Evolutionary conservation across 2,888 invertebrate genomes (phyloP).

Genomic region (Mesorhabditis spiculigera): DNA sequence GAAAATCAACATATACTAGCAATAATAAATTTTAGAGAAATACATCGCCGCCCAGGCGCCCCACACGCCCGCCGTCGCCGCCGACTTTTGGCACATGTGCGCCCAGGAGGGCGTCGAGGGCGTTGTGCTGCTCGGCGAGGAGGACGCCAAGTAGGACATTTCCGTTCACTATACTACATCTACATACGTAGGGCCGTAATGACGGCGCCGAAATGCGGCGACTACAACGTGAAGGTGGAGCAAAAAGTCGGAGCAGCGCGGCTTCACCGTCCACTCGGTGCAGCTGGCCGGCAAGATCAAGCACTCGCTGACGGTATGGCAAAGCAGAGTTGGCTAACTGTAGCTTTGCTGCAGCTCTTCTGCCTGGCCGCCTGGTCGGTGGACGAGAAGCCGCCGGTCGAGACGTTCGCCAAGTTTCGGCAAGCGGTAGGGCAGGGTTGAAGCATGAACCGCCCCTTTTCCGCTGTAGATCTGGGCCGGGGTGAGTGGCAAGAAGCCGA

Average conservation of each 20-base stretch:
- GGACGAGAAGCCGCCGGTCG: slow-evolving; percentile 1
- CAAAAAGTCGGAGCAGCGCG: not conserved
- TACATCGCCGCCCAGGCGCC: not conserved
- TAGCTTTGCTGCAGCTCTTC: not conserved
- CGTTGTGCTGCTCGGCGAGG: not conserved
- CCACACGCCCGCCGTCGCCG: not conserved
- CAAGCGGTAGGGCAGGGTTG: not conserved
- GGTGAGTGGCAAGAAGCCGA: not conserved
- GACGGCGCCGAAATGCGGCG: not conserved
- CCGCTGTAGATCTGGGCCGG: not conserved
- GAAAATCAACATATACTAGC: no score
- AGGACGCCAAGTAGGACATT: not conserved
- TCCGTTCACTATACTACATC: no score
- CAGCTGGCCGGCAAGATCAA: not conserved
- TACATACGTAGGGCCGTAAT: no score
- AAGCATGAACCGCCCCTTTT: not conserved
- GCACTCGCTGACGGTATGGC: not conserved
- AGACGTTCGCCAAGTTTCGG: not conserved
- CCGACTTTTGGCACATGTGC: not conserved
- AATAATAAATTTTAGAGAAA: not conserved
- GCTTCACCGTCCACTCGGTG: not conserved
- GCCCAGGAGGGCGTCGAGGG: not conserved
- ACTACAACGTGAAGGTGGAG: slow-evolving; percentile 4
- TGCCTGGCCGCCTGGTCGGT: not conserved
- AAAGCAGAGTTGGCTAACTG: not conserved